Conservation (phyloP, 1,140 invertebrate genomes). For the Micrasema longulum region DNA sequence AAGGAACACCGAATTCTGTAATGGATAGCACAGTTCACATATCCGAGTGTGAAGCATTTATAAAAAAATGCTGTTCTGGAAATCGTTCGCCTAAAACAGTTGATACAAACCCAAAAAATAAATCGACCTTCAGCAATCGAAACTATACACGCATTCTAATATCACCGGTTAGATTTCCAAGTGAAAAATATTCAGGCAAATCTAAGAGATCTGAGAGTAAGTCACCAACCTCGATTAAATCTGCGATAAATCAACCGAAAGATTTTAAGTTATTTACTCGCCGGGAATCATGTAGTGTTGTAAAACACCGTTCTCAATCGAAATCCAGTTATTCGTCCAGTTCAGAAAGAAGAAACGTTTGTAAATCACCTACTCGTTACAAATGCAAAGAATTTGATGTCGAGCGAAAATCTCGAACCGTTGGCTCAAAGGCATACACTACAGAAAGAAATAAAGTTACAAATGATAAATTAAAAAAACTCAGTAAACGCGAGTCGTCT, state of each 20-base stretch:
- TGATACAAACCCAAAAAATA: not conserved
- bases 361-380: not conserved
- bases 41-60: constrained; percentile 7
- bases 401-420: not conserved
- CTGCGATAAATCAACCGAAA: not conserved
- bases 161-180: constrained; percentile 23
- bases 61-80: not conserved
- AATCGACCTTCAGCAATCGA: not conserved
- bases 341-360: not conserved
- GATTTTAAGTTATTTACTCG: not conserved
- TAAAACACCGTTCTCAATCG: not conserved
- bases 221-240: not conserved
- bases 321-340: not conserved
- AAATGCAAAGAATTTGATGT: not conserved
- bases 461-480: too few species aligned
- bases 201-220: not conserved
- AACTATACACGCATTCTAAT: constrained; percentile 13
- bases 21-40: not conserved
- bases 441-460: constrained; percentile 3
- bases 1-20: not conserved
- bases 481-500: not conserved
- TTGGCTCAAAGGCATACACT: not conserved
- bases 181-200: too few species aligned
- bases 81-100: too few species aligned
- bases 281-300: not conserved